Percentiles rank a stretch among this genome's conserved stretches.
Conservation (phyloP, 1,140 invertebrate species). For the Philotrypesis tridentata region DNA sequence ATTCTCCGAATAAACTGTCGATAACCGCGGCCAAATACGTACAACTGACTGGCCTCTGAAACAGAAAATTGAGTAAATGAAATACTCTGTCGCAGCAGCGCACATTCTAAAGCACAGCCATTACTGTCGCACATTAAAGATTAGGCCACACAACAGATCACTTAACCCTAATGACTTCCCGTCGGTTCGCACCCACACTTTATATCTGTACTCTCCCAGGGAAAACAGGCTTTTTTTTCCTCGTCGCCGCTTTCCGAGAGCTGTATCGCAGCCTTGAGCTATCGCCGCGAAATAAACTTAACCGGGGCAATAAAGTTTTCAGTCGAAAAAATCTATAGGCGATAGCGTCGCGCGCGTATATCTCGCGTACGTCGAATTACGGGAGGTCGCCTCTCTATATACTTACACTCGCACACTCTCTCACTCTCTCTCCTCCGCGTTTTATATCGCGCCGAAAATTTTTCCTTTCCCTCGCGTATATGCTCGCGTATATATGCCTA, state of each 20-base stretch:
- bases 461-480: neutral
- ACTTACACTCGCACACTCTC: neutral
- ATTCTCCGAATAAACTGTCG: no score
- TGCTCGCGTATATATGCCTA: neutral
- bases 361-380: slow-evolving; percentile 15
- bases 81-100: no score
- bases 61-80: no score
- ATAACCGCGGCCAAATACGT: no score
- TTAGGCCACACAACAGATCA: no score
- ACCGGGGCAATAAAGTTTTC: slow-evolving; percentile 32
- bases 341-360: slow-evolving; percentile 10
- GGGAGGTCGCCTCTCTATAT: slow-evolving; percentile 13
- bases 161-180: no score
- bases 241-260: neutral
- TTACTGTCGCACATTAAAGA: no score
- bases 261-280: neutral
- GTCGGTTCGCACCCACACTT: no score
- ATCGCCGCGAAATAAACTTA: slow-evolving; percentile 20
- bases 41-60: no score
- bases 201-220: no score
- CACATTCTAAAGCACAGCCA: no score
- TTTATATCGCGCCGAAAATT: slow-evolving; percentile 17
- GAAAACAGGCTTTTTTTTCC: no score
- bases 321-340: slow-evolving; percentile 34
- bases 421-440: neutral